Conservation (phyloP, 2,888 invertebrate genomes). For the Papilio gigon region DNA sequence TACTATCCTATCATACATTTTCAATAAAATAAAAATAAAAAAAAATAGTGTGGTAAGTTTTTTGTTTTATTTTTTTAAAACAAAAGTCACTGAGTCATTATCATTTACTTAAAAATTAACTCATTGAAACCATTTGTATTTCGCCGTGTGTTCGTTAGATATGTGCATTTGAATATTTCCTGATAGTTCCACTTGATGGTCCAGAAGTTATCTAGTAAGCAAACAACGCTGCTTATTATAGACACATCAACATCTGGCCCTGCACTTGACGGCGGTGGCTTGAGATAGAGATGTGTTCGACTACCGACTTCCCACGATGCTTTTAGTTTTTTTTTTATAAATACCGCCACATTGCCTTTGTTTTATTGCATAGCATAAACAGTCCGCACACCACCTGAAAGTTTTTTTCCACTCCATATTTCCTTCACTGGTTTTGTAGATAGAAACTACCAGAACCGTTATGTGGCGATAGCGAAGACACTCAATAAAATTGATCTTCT, state of each 20-base stretch:
- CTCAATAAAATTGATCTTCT: too few relatives aligned
- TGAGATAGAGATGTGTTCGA: constrained; percentile 43
- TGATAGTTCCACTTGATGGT: constrained; percentile 35
- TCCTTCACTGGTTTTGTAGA: background rate
- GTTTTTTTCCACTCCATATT: constrained; percentile 11
- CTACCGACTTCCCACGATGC: constrained; percentile 54
- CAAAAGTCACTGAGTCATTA: too few relatives aligned
- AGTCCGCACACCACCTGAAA: constrained; percentile 19
- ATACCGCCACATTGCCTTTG: constrained; percentile 43
- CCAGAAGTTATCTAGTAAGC: constrained; percentile 31
- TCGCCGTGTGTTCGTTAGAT: background rate
- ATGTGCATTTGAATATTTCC: background rate
- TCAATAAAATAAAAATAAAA: background rate
- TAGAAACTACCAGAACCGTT: background rate
- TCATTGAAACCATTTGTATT: too few relatives aligned
- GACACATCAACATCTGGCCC: constrained; percentile 56
- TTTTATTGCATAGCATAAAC: constrained; percentile 25
- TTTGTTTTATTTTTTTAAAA: too few relatives aligned
- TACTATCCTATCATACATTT: background rate
- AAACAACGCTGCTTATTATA: constrained; percentile 54
- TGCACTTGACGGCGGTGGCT: constrained; percentile 48
- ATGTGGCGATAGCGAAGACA: background rate
- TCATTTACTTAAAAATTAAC: too few relatives aligned
- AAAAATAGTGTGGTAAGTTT: too few relatives aligned
- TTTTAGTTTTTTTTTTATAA: constrained; percentile 50